Percentiles rank a stretch among this genome's conserved stretches.
Conservation (phyloP, 2,113 vertebrate species). For the Erythrolamprus reginae region DNA sequence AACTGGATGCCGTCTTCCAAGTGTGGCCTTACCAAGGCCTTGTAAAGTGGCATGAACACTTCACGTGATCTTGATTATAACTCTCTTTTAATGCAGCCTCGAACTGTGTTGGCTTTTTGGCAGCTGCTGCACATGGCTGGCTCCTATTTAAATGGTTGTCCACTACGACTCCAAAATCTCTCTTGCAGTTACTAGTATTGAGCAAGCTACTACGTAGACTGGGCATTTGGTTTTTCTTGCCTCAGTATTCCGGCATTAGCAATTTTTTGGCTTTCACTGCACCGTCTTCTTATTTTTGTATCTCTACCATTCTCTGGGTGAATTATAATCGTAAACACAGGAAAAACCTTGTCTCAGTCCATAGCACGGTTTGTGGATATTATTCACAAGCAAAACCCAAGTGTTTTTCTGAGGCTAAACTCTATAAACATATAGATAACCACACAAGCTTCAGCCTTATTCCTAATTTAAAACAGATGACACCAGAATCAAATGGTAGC, state of each 20-base stretch:
- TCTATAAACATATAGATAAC: not conserved
- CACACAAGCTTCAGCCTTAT: not conserved
- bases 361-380: not conserved
- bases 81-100: too few species aligned
- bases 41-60: too few species aligned
- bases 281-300: not conserved
- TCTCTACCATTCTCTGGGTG: not conserved
- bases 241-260: not conserved
- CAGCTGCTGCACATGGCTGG: too few species aligned
- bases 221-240: not conserved
- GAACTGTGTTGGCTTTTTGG: too few species aligned
- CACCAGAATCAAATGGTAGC: not conserved
- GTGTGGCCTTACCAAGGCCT: too few species aligned
- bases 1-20: too few species aligned
- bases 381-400: not conserved
- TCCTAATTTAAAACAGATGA: not conserved
- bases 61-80: too few species aligned
- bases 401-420: not conserved
- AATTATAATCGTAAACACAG: not conserved
- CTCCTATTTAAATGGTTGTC: too few species aligned
- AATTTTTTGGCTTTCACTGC: not conserved
- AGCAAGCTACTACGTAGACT: not conserved
- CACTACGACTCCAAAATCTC: not conserved
- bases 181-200: not conserved
- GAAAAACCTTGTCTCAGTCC: not conserved